Conservation (phyloP, 2,113 vertebrate genomes). For the Dipodomys ordii region DNA sequence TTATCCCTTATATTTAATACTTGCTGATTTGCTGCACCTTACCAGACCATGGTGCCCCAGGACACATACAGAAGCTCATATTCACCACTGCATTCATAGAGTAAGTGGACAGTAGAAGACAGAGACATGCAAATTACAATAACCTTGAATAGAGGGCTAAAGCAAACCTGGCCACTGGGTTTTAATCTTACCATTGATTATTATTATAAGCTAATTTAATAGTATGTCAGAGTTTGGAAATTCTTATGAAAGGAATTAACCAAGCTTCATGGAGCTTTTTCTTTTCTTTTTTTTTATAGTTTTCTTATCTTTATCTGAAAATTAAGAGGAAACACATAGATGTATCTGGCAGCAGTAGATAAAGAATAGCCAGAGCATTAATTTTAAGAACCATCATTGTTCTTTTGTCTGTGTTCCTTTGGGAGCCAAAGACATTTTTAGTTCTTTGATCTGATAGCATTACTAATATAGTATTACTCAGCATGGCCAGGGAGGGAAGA, state of each 20-base stretch:
- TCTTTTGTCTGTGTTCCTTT: constrained; percentile 30
- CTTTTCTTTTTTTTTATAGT: background rate
- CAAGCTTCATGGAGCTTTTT: background rate
- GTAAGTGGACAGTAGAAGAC: background rate
- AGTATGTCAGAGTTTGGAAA: background rate
- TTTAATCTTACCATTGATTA: background rate
- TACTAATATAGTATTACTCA: background rate
- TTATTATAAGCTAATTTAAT: background rate
- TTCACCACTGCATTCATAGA: background rate
- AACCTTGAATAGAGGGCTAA: background rate
- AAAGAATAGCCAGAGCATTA: background rate
- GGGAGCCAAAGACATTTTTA: constrained; percentile 58
- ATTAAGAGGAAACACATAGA: background rate
- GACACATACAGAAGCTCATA: background rate
- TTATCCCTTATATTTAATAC: background rate
- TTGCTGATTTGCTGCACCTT: background rate
- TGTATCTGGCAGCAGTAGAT: background rate
- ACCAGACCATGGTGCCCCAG: background rate
- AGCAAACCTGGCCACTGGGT: background rate
- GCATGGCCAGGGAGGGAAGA: constrained; percentile 47
- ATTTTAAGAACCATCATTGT: constrained; percentile 34
- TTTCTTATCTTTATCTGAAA: constrained; percentile 4
- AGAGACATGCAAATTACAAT: background rate
- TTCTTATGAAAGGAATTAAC: constrained; percentile 10
- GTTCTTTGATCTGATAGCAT: constrained; percentile 69